These are phyloP conservation scores for Mandrillus leucophaeus DNA, from an alignment of 2,113 vertebrate species.

Conservation along the genomic window DNA sequence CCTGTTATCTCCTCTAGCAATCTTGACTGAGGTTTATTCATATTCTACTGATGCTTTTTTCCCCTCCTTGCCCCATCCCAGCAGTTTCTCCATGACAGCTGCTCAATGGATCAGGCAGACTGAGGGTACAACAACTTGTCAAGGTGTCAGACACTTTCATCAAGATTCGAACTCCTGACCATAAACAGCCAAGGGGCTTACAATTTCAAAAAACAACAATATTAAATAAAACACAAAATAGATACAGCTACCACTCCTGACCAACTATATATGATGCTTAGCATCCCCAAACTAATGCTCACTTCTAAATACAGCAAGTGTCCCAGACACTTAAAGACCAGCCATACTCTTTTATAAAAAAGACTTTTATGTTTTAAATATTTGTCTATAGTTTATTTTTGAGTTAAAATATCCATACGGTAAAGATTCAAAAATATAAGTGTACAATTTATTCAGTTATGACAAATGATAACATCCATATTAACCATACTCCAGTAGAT, in stretches of 20 bases:
- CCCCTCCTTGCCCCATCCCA: background rate
- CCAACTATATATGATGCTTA: background rate
- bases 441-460: background rate
- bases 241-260: background rate
- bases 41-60: background rate
- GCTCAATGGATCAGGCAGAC: background rate
- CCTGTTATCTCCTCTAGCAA: slow-evolving; percentile 37
- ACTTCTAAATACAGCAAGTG: background rate
- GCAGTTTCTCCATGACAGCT: background rate
- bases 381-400: background rate
- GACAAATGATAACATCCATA: background rate
- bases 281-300: background rate
- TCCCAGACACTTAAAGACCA: background rate
- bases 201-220: background rate
- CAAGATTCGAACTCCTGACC: slow-evolving; percentile 22
- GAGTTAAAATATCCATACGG: background rate
- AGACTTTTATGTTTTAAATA: background rate
- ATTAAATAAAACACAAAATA: background rate
- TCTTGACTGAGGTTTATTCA: background rate
- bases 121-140: background rate
- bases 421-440: background rate
- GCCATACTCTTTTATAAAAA: background rate
- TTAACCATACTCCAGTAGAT: background rate
- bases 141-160: background rate
- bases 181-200: background rate